Evolutionary conservation across 2,113 vertebrate genomes (phyloP).

Genomic region (Festucalex cinctus): DNA sequence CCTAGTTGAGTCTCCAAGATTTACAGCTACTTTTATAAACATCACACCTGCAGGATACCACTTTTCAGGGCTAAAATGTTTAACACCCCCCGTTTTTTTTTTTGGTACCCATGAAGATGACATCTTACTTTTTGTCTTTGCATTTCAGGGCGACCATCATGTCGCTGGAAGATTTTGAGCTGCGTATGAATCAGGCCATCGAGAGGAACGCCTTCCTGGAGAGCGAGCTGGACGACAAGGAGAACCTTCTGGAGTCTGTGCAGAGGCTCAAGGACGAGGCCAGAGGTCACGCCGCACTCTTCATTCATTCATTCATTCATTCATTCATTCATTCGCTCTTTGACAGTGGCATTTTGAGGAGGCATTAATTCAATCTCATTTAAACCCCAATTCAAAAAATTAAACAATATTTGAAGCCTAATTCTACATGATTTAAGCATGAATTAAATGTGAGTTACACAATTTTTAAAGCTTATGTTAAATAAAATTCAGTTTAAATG

Average conservation of each 20-base stretch:
- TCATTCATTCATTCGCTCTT: no score
- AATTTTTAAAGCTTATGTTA: no score
- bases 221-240: constrained; percentile 97
- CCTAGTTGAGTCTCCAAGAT: no score
- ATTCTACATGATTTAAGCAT: not conserved
- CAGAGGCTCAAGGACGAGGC: constrained; percentile 98
- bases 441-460: not conserved
- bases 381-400: no score
- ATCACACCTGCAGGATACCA: no score
- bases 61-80: not conserved
- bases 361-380: not conserved
- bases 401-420: no score
- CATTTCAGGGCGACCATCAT: constrained; percentile 91
- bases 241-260: constrained; percentile 91
- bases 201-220: constrained; percentile 98
- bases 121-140: not conserved
- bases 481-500: no score
- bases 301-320: no score
- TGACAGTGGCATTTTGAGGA: not conserved
- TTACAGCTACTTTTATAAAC: no score
- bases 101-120: no score
- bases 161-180: constrained; percentile 97
- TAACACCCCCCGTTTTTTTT: not conserved
- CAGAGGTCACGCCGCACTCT: constrained; percentile 75
- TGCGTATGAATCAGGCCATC: constrained; percentile 95